A percentile compares a stretch with the other conserved stretches of the same genome.
Evolutionary conservation across 2,797 vertebrate species (phyloP).

Genomic region (Aselliscus stoliczkanus): DNA sequence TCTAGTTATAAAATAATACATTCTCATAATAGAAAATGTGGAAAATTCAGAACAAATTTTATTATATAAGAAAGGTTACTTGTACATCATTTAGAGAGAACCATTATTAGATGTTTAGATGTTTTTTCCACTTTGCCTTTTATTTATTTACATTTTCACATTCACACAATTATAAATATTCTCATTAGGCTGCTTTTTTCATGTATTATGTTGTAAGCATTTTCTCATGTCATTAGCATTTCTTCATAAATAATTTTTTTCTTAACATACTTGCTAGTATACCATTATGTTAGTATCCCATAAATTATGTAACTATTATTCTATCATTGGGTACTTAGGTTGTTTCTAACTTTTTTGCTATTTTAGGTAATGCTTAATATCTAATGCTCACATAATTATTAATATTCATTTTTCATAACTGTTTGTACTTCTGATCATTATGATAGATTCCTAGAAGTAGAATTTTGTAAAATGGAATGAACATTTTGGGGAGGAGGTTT

Average conservation of each 20-base stretch:
- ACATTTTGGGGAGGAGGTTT: not conserved
- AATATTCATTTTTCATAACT: not conserved
- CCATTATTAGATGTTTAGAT: not conserved
- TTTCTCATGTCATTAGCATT: not conserved
- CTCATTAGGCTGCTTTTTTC: not conserved
- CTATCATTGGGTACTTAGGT: not conserved
- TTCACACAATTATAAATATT: not conserved
- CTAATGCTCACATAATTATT: not conserved
- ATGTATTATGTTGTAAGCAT: not conserved
- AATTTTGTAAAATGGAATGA: not conserved
- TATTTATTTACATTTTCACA: not conserved
- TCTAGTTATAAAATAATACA: not conserved
- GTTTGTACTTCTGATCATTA: not conserved
- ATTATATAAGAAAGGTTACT: not conserved
- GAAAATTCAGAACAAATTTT: not conserved
- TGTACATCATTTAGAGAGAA: not conserved
- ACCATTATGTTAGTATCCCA: not conserved
- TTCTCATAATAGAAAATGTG: not conserved
- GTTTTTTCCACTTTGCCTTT: not conserved
- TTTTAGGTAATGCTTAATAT: conserved; percentile 1
- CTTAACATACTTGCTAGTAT: not conserved
- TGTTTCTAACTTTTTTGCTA: not conserved
- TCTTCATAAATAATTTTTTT: not conserved
- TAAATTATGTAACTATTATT: not conserved
- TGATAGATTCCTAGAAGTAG: not conserved